Conservation (phyloP, 2,888 invertebrate genomes). For the Cancer borealis region DNA sequence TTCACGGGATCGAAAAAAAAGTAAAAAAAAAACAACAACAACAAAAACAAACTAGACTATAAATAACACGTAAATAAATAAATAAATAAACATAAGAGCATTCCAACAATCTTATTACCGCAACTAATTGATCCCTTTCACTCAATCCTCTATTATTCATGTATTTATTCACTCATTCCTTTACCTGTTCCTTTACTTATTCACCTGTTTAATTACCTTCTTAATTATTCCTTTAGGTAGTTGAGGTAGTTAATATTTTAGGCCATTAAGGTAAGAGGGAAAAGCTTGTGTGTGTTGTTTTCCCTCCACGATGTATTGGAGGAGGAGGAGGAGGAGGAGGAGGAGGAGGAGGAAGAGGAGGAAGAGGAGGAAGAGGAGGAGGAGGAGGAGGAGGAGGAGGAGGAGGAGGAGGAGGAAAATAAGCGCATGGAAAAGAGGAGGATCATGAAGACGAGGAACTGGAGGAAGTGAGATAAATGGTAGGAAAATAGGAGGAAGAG, state of each 20-base stretch:
- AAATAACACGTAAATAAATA: too few species aligned
- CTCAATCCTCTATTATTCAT: background rate
- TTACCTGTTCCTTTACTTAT: background rate
- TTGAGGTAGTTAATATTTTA: background rate
- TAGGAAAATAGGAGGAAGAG: background rate
- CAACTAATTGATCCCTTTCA: background rate
- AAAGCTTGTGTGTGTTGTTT: background rate
- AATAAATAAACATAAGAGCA: background rate
- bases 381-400: background rate
- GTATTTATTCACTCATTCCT: background rate
- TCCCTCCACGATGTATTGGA: background rate
- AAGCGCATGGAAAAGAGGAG: background rate
- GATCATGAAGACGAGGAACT: background rate
- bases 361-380: background rate
- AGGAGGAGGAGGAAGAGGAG: background rate
- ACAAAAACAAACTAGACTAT: too few species aligned
- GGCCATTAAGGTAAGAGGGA: background rate
- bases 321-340: too few species aligned
- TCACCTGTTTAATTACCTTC: background rate
- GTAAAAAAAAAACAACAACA: too few species aligned
- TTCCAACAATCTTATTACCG: background rate
- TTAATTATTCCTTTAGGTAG: background rate
- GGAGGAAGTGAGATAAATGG: conserved; percentile 27
- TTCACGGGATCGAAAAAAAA: background rate
- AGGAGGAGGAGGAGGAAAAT: background rate